phyloP scores from a whole-genome alignment of 2,113 vertebrate species.

The Indicator indicator region DNA sequence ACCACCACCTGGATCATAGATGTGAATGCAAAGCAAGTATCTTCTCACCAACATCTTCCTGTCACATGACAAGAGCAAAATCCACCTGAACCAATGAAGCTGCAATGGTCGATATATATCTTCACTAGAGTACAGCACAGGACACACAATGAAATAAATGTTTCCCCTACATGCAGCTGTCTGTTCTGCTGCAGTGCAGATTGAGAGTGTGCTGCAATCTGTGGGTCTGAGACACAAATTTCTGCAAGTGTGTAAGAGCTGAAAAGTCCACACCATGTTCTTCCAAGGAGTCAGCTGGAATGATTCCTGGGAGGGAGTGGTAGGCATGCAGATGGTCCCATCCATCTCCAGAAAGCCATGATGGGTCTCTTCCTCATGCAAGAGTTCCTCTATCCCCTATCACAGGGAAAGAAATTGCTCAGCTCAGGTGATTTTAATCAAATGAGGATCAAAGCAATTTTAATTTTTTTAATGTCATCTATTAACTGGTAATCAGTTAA shows the following conservation, averaged over 20 bases:
- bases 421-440: neutral
- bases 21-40: neutral
- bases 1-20: neutral
- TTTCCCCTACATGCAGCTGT: accelerated
- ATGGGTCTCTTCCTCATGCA: neutral
- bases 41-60: neutral
- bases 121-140: neutral
- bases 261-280: accelerated
- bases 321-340: accelerated
- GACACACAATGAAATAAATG: neutral
- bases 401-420: neutral
- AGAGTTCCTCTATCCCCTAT: neutral
- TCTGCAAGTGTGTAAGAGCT: neutral
- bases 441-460: neutral
- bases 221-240: neutral
- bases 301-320: neutral
- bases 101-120: neutral
- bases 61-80: neutral
- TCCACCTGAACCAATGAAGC: neutral
- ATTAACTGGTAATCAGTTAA: neutral
- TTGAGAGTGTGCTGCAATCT: neutral
- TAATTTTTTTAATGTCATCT: neutral
- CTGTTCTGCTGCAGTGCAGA: neutral
- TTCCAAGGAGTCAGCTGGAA: neutral
- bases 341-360: accelerated